Evolutionary conservation across 2,888 invertebrate species (phyloP).

Genomic region (Eremobia ochroleuca): DNA sequence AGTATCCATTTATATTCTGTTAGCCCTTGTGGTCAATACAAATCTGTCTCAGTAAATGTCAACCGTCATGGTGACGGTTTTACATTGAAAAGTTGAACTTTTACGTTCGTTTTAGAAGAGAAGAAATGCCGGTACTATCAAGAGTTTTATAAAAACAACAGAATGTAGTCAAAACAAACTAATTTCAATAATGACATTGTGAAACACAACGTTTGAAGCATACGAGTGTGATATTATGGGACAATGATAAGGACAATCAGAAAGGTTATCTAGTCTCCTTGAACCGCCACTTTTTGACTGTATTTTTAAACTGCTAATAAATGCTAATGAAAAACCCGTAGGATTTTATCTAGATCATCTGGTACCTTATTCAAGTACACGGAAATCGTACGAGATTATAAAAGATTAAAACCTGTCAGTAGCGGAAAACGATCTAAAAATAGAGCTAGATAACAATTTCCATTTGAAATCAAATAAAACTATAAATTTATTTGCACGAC

Average conservation of each 20-base stretch:
- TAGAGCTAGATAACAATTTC: slow-evolving; percentile 42
- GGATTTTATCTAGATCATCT: slow-evolving; percentile 76
- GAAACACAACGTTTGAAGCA: slow-evolving; percentile 74
- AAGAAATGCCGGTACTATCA: slow-evolving; percentile 20
- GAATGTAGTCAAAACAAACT: slow-evolving; percentile 67
- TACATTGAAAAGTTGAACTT: slow-evolving; percentile 56
- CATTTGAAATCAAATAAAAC: slow-evolving; percentile 55
- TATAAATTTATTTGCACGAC: slow-evolving; percentile 36
- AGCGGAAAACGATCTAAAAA: slow-evolving; percentile 49
- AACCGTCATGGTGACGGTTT: slow-evolving; percentile 66
- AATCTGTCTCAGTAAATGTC: slow-evolving; percentile 67
- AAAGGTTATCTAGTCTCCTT: slow-evolving; percentile 88
- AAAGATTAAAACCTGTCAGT: slow-evolving; percentile 39
- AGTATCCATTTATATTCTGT: slow-evolving; percentile 58
- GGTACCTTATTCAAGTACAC: slow-evolving; percentile 67
- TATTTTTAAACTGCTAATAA: slow-evolving; percentile 80
- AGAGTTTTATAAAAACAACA: slow-evolving; percentile 46
- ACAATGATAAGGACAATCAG: slow-evolving; percentile 83
- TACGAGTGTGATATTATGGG: slow-evolving; percentile 81
- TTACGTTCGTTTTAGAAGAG: slow-evolving; percentile 58
- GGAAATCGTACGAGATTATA: slow-evolving; percentile 42
- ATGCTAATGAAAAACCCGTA: slow-evolving; percentile 81
- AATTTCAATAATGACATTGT: slow-evolving; percentile 78
- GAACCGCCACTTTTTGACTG: slow-evolving; percentile 84
- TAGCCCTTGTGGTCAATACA: slow-evolving; percentile 66